phyloP scores from a whole-genome alignment of 2,113 vertebrate genomes.

The Misgurnus anguillicaudatus region DNA sequence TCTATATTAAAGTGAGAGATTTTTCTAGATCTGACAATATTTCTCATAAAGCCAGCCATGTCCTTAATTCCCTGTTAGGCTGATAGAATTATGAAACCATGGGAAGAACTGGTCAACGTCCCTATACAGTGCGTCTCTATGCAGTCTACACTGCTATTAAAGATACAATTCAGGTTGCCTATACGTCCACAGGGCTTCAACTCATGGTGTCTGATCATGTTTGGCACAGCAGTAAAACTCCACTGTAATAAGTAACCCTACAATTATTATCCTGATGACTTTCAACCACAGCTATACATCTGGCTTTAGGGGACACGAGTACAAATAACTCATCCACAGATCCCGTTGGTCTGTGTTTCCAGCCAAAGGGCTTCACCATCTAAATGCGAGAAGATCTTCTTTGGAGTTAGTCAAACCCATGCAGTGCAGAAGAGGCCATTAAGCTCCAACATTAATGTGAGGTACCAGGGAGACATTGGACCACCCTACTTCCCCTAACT shows the following conservation, averaged over 20 bases:
- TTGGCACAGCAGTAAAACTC: background rate
- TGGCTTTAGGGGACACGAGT: slow-evolving; percentile 48
- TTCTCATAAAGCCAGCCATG: background rate
- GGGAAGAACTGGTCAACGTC: background rate
- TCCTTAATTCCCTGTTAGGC: background rate
- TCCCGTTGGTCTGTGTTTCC: slow-evolving; percentile 58
- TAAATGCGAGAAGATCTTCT: slow-evolving; percentile 51
- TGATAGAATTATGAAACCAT: background rate
- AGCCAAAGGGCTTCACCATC: slow-evolving; percentile 51
- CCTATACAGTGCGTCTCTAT: background rate
- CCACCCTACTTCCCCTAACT: background rate
- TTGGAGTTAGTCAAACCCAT: slow-evolving; percentile 26
- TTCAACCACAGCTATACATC: background rate
- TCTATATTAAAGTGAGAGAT: background rate
- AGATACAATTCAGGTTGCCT: too few species aligned
- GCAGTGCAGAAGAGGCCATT: slow-evolving; percentile 18
- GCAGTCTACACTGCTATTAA: too few species aligned
- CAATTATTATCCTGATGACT: slow-evolving; percentile 24
- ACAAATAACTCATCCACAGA: slow-evolving; percentile 57
- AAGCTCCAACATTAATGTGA: background rate
- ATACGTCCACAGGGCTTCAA: background rate
- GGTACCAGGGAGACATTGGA: background rate
- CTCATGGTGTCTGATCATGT: background rate
- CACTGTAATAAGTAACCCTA: background rate
- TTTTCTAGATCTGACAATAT: background rate